Evolutionary conservation across 2,888 invertebrate genomes (phyloP).

Genomic region (Stomorhina lunata): DNA sequence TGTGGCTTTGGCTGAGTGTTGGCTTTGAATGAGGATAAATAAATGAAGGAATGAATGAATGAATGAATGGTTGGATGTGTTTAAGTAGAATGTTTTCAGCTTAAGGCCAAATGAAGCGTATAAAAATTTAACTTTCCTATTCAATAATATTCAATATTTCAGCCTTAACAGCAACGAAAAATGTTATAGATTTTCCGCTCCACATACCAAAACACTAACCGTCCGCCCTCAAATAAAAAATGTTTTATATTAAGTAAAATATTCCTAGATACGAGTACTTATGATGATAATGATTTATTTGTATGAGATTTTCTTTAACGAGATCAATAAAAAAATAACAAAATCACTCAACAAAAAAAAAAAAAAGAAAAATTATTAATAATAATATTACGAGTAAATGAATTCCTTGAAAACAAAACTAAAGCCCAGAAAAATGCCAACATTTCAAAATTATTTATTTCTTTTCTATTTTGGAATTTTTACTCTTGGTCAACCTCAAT

Average conservation of each 20-base stretch:
- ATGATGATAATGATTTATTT: conserved; percentile 30
- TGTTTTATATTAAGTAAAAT: background rate
- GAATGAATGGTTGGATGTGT: background rate
- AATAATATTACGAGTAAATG: too few relatives aligned
- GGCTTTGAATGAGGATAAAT: too few relatives aligned
- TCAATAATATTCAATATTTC: conserved; percentile 46
- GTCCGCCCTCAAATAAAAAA: background rate
- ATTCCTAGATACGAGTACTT: background rate
- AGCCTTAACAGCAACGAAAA: conserved; percentile 7
- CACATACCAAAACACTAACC: background rate
- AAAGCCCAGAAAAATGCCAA: conserved; percentile 18
- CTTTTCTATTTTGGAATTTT: background rate
- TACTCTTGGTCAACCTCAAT: background rate
- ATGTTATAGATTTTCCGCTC: background rate
- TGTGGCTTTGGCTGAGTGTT: background rate
- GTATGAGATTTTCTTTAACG: conserved; percentile 9
- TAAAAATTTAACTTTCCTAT: conserved; percentile 54
- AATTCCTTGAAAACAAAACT: conserved; percentile 23
- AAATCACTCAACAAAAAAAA: background rate
- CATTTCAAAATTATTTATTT: conserved; percentile 7
- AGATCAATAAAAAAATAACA: background rate
- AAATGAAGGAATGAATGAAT: background rate
- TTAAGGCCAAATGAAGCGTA: conserved; percentile 62
- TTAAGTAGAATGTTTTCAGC: conserved; percentile 50
- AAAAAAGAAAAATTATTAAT: too few relatives aligned